Evolutionary conservation across 2,888 invertebrate species (phyloP).

Genomic region (Plagodis dolabraria): DNA sequence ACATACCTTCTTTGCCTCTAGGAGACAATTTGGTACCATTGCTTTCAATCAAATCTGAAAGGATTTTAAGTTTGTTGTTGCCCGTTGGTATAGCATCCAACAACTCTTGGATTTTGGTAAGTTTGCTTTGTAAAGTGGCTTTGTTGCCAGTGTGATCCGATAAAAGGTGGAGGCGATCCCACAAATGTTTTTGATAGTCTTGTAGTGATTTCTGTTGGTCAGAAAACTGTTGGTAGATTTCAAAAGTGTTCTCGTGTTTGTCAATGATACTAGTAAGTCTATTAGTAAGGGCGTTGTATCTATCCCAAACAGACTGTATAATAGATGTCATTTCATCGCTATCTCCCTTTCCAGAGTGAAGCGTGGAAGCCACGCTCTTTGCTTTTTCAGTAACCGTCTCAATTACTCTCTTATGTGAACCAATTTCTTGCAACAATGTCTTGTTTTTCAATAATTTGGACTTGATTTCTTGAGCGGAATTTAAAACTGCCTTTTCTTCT

Average conservation of each 20-base stretch:
- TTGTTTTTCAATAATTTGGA: slow-evolving; percentile 94
- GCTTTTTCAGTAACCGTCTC: slow-evolving; percentile 96
- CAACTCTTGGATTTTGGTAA: slow-evolving; percentile 92
- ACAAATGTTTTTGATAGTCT: slow-evolving; percentile 95
- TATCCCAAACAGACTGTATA: slow-evolving; percentile 89
- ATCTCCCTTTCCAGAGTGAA: slow-evolving; percentile 83
- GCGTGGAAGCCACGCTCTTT: slow-evolving; percentile 86
- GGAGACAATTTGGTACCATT: slow-evolving; percentile 89
- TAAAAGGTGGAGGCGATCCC: slow-evolving; percentile 93
- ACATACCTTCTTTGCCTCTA: slow-evolving; percentile 93
- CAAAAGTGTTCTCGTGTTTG: slow-evolving; percentile 90
- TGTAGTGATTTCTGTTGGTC: slow-evolving; percentile 94
- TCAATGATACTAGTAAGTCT: slow-evolving; percentile 88
- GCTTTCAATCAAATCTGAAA: slow-evolving; percentile 89
- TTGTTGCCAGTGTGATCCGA: slow-evolving; percentile 96
- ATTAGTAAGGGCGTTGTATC: slow-evolving; percentile 90
- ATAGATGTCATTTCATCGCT: slow-evolving; percentile 87
- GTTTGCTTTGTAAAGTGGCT: slow-evolving; percentile 91
- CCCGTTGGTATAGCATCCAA: slow-evolving; percentile 92
- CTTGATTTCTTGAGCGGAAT: slow-evolving; percentile 93
- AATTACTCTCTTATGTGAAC: slow-evolving; percentile 94
- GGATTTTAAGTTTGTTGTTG: slow-evolving; percentile 89
- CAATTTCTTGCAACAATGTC: slow-evolving; percentile 94
- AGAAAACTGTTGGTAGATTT: slow-evolving; percentile 93
- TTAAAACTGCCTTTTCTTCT: slow-evolving; percentile 89